phyloP scores from a whole-genome alignment of 2,113 vertebrate species.

The Thymallus thymallus region DNA sequence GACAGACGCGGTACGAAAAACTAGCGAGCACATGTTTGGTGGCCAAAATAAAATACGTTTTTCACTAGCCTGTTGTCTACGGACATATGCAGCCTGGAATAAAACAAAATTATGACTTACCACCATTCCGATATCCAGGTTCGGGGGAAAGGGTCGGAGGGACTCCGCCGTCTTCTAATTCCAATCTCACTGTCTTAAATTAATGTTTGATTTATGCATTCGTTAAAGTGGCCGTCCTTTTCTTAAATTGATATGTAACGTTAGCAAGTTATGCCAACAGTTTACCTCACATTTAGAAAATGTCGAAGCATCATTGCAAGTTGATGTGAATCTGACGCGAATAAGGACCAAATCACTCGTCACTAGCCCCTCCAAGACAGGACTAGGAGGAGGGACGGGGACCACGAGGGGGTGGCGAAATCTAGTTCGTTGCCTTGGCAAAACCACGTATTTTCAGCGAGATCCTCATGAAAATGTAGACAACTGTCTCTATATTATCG shows the following conservation, averaged over 20 bases:
- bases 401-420: too few species aligned
- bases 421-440: too few species aligned
- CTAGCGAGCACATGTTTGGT: too few species aligned
- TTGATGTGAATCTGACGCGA: not conserved
- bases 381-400: too few species aligned
- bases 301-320: not conserved
- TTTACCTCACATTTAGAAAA: conserved; percentile 6
- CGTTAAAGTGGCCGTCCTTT: not conserved
- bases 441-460: too few species aligned
- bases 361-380: too few species aligned
- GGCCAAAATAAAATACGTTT: too few species aligned
- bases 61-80: too few species aligned
- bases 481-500: too few species aligned
- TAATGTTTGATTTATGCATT: not conserved
- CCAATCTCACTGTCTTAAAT: conserved; percentile 2
- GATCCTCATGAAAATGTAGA: too few species aligned
- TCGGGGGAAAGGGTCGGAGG: conserved; percentile 24
- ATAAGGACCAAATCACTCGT: not conserved
- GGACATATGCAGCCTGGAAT: not conserved
- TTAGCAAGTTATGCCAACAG: not conserved
- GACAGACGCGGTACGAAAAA: not conserved
- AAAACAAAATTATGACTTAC: conserved; percentile 35
- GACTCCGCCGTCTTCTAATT: conserved; percentile 46
- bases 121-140: conserved; percentile 55
- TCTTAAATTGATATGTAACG: not conserved